Evolutionary conservation across 2,113 vertebrate genomes (phyloP).

Genomic region (Ciconia stormi): DNA sequence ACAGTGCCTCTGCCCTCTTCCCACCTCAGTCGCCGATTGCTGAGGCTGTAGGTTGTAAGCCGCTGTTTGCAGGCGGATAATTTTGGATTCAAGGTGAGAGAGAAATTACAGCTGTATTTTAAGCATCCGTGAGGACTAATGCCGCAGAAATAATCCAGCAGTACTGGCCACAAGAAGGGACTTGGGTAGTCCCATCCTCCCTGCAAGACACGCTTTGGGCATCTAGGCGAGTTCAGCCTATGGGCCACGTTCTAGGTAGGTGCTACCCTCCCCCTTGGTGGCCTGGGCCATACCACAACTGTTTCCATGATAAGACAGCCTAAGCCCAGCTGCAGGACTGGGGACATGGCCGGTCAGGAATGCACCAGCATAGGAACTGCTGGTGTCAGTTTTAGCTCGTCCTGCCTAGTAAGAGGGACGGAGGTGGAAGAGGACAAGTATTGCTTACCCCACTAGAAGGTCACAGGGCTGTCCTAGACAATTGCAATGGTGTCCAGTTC

Average conservation of each 20-base stretch:
- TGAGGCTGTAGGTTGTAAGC: not conserved
- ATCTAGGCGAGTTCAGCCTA: not conserved
- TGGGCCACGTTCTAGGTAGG: not conserved
- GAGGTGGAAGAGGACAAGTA: not conserved
- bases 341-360: not conserved
- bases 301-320: fast-evolving
- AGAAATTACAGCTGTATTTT: not conserved
- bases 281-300: not conserved
- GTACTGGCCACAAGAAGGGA: not conserved
- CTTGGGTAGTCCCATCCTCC: not conserved
- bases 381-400: fast-evolving
- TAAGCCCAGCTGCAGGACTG: not conserved
- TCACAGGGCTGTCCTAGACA: not conserved
- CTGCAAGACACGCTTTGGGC: fast-evolving
- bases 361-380: not conserved
- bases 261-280: not conserved
- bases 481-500: not conserved
- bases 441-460: not conserved
- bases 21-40: fast-evolving
- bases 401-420: not conserved
- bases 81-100: not conserved
- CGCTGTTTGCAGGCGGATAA: fast-evolving
- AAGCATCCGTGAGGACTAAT: not conserved
- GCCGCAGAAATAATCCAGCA: not conserved
- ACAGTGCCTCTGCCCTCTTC: not conserved